Evolutionary conservation across 2,888 invertebrate species (phyloP).

Genomic region (Eristalis intricaria): DNA sequence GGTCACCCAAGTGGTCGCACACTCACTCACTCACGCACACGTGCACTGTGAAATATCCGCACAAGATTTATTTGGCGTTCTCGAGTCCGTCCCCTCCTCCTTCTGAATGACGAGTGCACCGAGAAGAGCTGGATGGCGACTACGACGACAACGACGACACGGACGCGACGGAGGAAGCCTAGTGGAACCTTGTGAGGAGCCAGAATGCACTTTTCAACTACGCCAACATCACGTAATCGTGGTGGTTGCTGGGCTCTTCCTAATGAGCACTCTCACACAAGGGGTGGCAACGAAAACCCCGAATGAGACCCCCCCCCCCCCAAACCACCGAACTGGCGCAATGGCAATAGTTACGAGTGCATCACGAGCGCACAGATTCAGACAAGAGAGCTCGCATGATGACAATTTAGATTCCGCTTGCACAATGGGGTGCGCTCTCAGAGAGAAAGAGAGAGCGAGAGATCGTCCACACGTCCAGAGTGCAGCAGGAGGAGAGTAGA

Average conservation of each 20-base stretch:
- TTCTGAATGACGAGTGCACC: not conserved
- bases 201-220: conserved; percentile 16
- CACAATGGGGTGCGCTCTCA: conserved; percentile 58
- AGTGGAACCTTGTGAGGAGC: conserved; percentile 7
- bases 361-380: conserved; percentile 22
- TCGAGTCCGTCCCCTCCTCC: not conserved
- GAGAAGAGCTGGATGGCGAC: too few species aligned
- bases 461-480: not conserved
- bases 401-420: conserved; percentile 41
- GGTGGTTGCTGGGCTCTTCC: conserved; percentile 26
- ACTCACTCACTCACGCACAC: too few species aligned
- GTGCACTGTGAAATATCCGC: not conserved
- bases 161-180: conserved; percentile 9
- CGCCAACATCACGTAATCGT: conserved; percentile 43
- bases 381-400: too few species aligned
- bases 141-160: too few species aligned
- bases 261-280: conserved; percentile 48
- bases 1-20: not conserved
- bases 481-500: conserved; percentile 44
- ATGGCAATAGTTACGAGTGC: conserved; percentile 28
- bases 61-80: not conserved
- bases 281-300: conserved; percentile 28
- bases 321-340: conserved; percentile 49
- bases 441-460: too few species aligned
- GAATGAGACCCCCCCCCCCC: too few species aligned